A percentile compares a stretch with the other conserved stretches of the same genome.
Conservation (phyloP, 2,797 vertebrate species). For the Chaetodon trifasciatus region DNA sequence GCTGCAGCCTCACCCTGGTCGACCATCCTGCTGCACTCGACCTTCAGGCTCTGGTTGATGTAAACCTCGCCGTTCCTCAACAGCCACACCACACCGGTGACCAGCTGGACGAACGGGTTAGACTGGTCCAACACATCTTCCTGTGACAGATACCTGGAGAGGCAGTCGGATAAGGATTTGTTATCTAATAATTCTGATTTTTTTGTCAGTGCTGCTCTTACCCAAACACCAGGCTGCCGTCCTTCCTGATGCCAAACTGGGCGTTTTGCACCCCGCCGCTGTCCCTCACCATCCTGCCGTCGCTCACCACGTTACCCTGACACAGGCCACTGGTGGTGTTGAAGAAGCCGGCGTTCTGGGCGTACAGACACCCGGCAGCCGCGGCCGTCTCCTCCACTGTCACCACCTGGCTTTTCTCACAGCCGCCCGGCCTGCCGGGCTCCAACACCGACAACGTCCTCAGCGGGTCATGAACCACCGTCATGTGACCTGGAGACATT, state of each 20-base stretch:
- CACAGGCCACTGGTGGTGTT: neutral
- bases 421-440: constrained; percentile 52
- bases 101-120: constrained; percentile 94
- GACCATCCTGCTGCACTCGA: constrained; percentile 89
- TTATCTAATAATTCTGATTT: too few relatives aligned
- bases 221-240: constrained; percentile 78
- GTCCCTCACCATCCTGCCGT: constrained; percentile 80
- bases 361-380: neutral
- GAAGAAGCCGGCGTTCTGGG: constrained; percentile 1
- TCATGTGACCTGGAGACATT: constrained; percentile 26
- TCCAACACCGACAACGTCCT: constrained; percentile 28
- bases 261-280: constrained; percentile 89
- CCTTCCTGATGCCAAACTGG: constrained; percentile 91
- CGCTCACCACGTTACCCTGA: neutral
- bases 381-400: neutral
- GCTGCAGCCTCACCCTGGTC: constrained; percentile 86
- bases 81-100: constrained; percentile 96
- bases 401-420: neutral
- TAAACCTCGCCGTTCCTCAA: constrained; percentile 90
- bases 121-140: constrained; percentile 88
- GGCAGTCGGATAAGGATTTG: too few relatives aligned
- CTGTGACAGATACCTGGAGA: constrained; percentile 91
- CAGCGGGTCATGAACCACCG: constrained; percentile 14
- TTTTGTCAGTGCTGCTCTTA: neutral
- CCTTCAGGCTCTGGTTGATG: constrained; percentile 86